Evolutionary conservation across 2,113 vertebrate species (phyloP), one percentile per base, ranked within the genome.

Genomic region (Gadus chalcogrammus): DNA sequence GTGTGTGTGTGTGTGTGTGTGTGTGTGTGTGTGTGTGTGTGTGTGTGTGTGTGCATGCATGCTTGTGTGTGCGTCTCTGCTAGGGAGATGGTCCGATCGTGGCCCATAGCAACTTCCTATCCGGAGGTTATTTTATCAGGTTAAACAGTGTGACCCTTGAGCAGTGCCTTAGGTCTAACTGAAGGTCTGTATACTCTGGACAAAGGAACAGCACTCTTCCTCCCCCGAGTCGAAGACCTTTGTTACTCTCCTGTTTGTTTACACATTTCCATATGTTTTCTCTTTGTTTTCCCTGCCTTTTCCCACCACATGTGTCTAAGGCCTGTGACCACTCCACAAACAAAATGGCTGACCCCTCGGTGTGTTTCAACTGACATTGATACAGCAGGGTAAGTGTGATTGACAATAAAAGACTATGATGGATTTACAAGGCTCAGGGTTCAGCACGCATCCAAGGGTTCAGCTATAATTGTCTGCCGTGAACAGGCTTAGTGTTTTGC

Each of bases 291-390:
- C 31, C 31, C 59, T 53, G n/a, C 35, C 67, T 20, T 17, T 60
- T 58, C 28, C n/a, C 12, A 0, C 67, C 78, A 82, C 79, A 79
- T 81, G 82, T 69, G 58, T 67, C 61, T 53, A 77, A 64, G 62
- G 58, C 78, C 73, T 73, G 75, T 88, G 80, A 83, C 87, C 85
- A 71, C 73, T 84, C 83, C 79, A 87, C 71, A 75, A 77, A 78
- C 28, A 1, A 84, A 79, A 67, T 68, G 58, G 72, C 67, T 70
- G 68, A 24, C 75, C 55, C 77, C 31, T 4, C 31, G 6, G 31
- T 59, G 59, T 59, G 71, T 80, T 75, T 83, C 73, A 73, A 70
- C 68, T 67, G 75, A 82, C 79, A 74, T 4, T 11, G 68, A 84
- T 68, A 70, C 76, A 65, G 70, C 68, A 53, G 78, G 24, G 12